Percentiles rank a stretch among this genome's conserved stretches.
Conservation (phyloP, 2,113 vertebrate genomes). For the Cyrtonyx montezumae region DNA sequence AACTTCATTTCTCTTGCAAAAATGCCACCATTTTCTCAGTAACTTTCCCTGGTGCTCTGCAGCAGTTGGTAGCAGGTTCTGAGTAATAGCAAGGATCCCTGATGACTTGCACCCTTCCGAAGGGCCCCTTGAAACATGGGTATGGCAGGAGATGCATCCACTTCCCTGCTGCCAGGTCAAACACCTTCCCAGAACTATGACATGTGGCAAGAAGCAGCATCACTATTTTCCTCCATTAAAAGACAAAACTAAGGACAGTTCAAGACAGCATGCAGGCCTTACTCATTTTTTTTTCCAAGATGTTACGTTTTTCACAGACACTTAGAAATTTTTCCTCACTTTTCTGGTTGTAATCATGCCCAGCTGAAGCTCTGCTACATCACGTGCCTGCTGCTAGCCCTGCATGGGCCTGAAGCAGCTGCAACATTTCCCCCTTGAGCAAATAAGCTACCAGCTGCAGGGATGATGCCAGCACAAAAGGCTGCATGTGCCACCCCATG, state of each 20-base stretch:
- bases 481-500: not conserved
- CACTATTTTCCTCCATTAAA: not conserved
- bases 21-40: not conserved
- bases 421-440: not conserved
- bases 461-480: not conserved
- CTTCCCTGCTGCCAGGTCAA: not conserved
- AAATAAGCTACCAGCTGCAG: not conserved
- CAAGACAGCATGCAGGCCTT: rapidly evolving
- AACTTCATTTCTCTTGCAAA: not conserved
- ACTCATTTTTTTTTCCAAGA: not conserved
- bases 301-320: not conserved
- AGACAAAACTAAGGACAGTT: not conserved
- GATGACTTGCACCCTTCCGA: rapidly evolving
- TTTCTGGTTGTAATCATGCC: not conserved
- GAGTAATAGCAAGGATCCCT: rapidly evolving
- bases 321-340: not conserved
- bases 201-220: rapidly evolving
- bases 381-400: not conserved
- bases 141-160: not conserved
- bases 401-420: not conserved
- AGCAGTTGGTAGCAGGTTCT: not conserved
- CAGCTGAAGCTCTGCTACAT: not conserved
- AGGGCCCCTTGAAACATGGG: not conserved
- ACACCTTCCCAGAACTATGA: not conserved
- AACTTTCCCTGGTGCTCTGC: not conserved